Conservation (phyloP, 2,797 vertebrate species). For the Sardinella longiceps region DNA sequence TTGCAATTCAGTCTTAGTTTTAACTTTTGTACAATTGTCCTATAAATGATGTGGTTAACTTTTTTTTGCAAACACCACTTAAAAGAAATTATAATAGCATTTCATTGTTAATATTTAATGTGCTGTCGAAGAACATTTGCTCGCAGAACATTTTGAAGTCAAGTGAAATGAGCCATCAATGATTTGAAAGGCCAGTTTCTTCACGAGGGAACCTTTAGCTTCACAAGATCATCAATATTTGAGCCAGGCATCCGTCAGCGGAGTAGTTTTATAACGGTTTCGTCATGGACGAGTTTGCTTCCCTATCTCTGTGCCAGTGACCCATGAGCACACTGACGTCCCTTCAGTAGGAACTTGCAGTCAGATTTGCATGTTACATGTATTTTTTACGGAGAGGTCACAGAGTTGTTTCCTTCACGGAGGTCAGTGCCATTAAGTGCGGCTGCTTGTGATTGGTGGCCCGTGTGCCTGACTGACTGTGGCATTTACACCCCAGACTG, state of each 20-base stretch:
- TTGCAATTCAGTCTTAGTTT: background rate
- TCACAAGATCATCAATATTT: background rate
- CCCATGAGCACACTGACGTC: slow-evolving; percentile 13
- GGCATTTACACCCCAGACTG: slow-evolving; percentile 1
- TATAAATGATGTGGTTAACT: no score
- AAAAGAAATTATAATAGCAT: background rate
- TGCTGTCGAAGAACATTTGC: background rate
- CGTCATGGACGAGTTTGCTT: background rate
- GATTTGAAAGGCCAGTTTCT: background rate
- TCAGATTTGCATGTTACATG: slow-evolving; percentile 12
- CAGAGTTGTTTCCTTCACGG: background rate
- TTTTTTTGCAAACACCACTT: background rate
- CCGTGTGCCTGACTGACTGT: background rate
- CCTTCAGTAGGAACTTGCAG: background rate
- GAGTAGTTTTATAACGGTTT: slow-evolving; percentile 6
- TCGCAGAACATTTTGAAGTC: background rate
- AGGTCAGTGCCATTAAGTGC: background rate
- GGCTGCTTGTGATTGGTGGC: background rate
- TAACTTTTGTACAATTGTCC: no score
- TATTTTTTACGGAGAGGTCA: background rate
- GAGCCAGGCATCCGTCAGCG: background rate
- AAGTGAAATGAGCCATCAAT: background rate
- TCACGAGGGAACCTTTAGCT: background rate
- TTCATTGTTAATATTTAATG: background rate
- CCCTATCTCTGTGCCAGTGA: slow-evolving; percentile 31